Evolutionary conservation across 2,888 invertebrate genomes (phyloP), one percentile per base, ranked within the genome.

Genomic region (Eilema sororculum): DNA sequence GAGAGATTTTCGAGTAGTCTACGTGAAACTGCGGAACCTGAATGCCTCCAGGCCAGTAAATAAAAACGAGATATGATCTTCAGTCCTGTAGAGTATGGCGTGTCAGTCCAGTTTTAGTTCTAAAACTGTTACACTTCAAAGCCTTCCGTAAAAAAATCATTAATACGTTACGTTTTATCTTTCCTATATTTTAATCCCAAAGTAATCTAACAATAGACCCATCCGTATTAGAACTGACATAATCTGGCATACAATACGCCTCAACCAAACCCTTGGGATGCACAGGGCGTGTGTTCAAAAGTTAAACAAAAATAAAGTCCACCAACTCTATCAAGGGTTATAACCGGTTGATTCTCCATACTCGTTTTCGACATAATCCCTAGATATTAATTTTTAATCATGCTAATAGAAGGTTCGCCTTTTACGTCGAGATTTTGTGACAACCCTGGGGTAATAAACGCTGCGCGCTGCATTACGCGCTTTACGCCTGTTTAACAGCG

Each of bases 381-480:
- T 9, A 20, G 28, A 61, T 62, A 58, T 66, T 56, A n/a, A 62
- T 61, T 59, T 67, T 63, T 33, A n/a, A 58, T 37, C 25, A 20
- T 52, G 6, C 22, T 30, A 28, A 30, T 57, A 65, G 65, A 69
- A 61, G 20, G 13, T 28, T 57, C 65, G 10, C 46, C 46, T 46
- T 46, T 10, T 13, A 22, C 20, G 16, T 30, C 13, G 33, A 33
- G 13, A 16, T 22, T 12, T 41, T 41, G 33, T 63, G 67, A 37
- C 70, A 67, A 28, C 66, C 70, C 62, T 67, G 24, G 41, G 9
- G 24, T 63, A 66, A 67, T 30, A 57, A 65, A 65, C 20, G 22
- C 22, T 20, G 41, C n/a, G 12, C 61, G 41, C n/a, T 63, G 70
- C 70, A 61, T 66, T 59, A 58, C 68, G 30, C 58, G 64, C 8